Evolutionary conservation across 2,888 invertebrate species (phyloP).

Genomic region (Byasa hedistus): DNA sequence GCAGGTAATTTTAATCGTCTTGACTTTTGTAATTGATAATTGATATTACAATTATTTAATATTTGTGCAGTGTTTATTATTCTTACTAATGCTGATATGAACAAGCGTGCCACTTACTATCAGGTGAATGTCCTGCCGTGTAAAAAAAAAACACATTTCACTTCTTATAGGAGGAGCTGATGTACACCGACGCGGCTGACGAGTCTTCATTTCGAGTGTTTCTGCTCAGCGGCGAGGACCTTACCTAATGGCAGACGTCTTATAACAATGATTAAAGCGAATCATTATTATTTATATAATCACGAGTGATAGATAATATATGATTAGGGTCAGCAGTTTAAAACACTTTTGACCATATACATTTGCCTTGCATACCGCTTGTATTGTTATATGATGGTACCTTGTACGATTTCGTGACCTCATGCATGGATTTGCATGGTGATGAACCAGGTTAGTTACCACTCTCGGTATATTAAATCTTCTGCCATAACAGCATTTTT

Average conservation of each 20-base stretch:
- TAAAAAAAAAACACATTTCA: not conserved
- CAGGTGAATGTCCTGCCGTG: too few relatives aligned
- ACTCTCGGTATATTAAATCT: too few relatives aligned
- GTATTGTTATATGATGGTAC: too few relatives aligned
- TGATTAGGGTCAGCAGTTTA: not conserved
- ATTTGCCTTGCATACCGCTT: not conserved
- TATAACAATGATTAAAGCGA: constrained; percentile 30
- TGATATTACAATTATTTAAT: too few relatives aligned
- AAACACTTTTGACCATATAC: not conserved
- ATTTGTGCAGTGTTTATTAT: too few relatives aligned
- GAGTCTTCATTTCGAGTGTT: constrained; percentile 71
- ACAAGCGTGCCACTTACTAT: too few relatives aligned
- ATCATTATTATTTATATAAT: constrained; percentile 40
- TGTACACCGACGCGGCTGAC: constrained; percentile 69
- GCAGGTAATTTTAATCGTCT: constrained; percentile 51
- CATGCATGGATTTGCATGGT: too few relatives aligned
- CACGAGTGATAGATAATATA: constrained; percentile 42
- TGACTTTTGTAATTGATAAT: too few relatives aligned
- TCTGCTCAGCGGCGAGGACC: constrained; percentile 64
- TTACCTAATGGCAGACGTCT: constrained; percentile 29
- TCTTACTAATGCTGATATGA: too few relatives aligned
- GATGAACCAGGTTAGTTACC: too few relatives aligned
- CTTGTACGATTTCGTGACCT: too few relatives aligned
- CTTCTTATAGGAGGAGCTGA: constrained; percentile 64
- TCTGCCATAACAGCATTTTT: too few relatives aligned